These are phyloP conservation scores for Champsocephalus gunnari DNA, from an alignment of 2,797 vertebrate genomes.

Conservation along the genomic window DNA sequence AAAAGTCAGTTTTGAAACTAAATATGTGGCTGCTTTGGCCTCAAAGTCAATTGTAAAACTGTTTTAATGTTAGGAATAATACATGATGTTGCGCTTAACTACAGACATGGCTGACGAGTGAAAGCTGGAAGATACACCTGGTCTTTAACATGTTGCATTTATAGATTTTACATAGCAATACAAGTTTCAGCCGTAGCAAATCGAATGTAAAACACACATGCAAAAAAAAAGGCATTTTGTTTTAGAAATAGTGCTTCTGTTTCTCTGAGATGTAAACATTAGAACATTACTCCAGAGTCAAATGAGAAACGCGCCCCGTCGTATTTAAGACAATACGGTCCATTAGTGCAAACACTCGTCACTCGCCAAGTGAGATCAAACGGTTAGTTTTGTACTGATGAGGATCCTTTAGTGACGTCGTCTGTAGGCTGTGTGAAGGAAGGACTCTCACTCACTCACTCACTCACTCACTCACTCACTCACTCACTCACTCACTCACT, in stretches of 20 bases:
- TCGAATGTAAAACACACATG: conserved; percentile 39
- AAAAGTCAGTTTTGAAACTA: conserved; percentile 9
- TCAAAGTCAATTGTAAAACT: conserved; percentile 15
- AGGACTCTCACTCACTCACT: conserved; percentile 14
- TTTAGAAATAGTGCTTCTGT: conserved; percentile 69
- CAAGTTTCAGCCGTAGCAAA: conserved; percentile 33
- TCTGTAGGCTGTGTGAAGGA: conserved; percentile 25
- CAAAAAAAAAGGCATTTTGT: conserved; percentile 62
- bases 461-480: background rate
- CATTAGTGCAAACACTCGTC: conserved; percentile 76
- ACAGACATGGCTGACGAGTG: conserved; percentile 6
- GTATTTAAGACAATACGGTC: conserved; percentile 70
- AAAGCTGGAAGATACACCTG: conserved; percentile 4
- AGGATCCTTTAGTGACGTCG: conserved; percentile 7
- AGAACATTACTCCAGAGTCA: conserved; percentile 35
- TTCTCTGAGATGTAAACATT: conserved; percentile 64
- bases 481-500: background rate
- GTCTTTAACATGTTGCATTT: conserved; percentile 6
- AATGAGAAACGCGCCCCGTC: conserved; percentile 45
- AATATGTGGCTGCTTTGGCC: conserved; percentile 24
- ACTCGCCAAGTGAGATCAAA: conserved; percentile 4
- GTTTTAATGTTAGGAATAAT: conserved; percentile 8
- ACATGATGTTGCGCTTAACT: conserved; percentile 6
- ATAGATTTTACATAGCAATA: conserved; percentile 28
- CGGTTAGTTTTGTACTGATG: background rate